These are phyloP conservation scores for Odontocerum albicorne DNA, from an alignment of 2,888 invertebrate species.

Conservation along the genomic window DNA sequence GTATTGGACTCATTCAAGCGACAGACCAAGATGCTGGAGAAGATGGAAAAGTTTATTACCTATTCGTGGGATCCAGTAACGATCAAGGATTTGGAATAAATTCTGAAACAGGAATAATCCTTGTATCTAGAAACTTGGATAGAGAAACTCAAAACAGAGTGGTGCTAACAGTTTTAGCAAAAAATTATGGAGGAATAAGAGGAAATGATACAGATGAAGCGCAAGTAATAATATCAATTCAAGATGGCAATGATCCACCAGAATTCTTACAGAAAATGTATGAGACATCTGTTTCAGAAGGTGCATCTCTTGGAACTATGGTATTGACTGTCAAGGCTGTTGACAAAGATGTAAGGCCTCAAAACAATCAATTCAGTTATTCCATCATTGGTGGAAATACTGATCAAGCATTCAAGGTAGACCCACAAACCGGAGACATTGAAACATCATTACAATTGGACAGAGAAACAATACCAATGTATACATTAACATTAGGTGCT, in stretches of 20 bases:
- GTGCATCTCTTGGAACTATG: slow-evolving; percentile 70
- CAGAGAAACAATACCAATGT: slow-evolving; percentile 74
- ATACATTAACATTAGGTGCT: slow-evolving; percentile 79
- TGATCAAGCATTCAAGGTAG: slow-evolving; percentile 84
- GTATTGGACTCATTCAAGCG: slow-evolving; percentile 84
- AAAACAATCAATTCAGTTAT: slow-evolving; percentile 90
- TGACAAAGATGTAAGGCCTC: slow-evolving; percentile 88
- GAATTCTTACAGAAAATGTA: slow-evolving; percentile 82
- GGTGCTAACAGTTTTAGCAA: slow-evolving; percentile 89
- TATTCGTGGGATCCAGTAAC: slow-evolving; percentile 92
- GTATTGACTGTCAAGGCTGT: slow-evolving; percentile 80
- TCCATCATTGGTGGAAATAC: slow-evolving; percentile 84
- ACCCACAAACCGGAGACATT: slow-evolving; percentile 82
- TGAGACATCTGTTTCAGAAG: slow-evolving; percentile 80
- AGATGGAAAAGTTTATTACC: slow-evolving; percentile 86
- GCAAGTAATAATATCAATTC: slow-evolving; percentile 88
- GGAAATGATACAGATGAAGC: slow-evolving; percentile 97
- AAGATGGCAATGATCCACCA: slow-evolving; percentile 96
- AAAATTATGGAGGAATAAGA: slow-evolving; percentile 90
- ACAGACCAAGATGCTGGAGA: slow-evolving; percentile 87
- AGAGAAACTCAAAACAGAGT: slow-evolving; percentile 88
- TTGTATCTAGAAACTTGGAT: slow-evolving; percentile 79
- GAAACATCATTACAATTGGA: slow-evolving; percentile 77
- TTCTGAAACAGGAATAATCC: slow-evolving; percentile 79
- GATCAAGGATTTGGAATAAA: slow-evolving; percentile 88